Evolutionary conservation across 2,888 invertebrate species (phyloP).

Genomic region (Phania funesta): DNA sequence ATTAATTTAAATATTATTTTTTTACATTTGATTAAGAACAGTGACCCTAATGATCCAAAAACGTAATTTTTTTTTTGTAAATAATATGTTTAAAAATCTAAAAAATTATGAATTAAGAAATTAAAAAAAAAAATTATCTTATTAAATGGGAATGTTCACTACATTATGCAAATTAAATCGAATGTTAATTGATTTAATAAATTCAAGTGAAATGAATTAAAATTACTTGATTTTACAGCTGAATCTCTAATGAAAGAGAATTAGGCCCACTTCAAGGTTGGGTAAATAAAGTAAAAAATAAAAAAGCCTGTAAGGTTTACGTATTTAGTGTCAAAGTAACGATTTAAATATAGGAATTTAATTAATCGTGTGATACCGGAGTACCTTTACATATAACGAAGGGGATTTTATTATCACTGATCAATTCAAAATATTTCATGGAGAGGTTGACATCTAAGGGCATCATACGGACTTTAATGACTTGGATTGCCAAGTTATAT

Average conservation of each 20-base stretch:
- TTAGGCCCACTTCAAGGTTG: constrained; percentile 16
- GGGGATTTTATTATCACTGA: too few species aligned
- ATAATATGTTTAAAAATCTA: neutral
- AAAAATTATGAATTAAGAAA: neutral
- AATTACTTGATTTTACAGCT: constrained; percentile 2
- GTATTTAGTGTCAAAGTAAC: neutral
- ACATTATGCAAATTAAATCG: constrained; percentile 40
- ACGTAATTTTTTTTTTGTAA: neutral
- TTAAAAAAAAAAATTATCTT: neutral
- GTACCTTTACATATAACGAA: too few species aligned
- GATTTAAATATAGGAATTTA: too few species aligned
- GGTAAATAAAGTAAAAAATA: neutral
- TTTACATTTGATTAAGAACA: neutral
- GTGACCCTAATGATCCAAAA: neutral
- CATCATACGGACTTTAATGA: too few species aligned
- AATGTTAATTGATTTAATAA: constrained; percentile 10
- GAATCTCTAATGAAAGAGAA: neutral
- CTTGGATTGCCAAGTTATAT: too few species aligned
- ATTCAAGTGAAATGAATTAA: constrained; percentile 26
- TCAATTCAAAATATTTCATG: too few species aligned
- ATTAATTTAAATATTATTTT: neutral
- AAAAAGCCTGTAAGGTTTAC: neutral
- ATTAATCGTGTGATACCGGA: too few species aligned
- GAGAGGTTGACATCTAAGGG: too few species aligned
- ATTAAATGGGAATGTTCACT: constrained; percentile 7